Base-by-base conservation (phyloP, 1,140 invertebrate genomes). In the Phocides pigmalion region DNA sequence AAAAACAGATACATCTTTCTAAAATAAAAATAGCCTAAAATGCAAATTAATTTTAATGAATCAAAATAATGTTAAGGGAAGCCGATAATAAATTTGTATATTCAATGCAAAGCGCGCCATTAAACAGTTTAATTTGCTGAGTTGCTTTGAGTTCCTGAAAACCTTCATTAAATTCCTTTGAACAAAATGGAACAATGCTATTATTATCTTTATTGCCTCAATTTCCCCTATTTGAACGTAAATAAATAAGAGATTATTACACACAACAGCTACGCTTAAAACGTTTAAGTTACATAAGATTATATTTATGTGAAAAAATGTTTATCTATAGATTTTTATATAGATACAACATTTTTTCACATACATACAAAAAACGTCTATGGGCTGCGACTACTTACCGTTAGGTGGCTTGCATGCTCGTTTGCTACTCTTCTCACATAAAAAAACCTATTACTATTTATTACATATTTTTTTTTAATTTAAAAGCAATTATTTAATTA, bases 111-210 rank as follows among this genome's bases (percentile, higher is more conserved):
- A 56, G 22, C 14, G 42, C 19, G 20, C 4, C 16, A 42, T 25
- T 42, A 42, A 16, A 42, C 37, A 22, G 37, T 56, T 25, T 42
- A 37, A 51, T 51, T 51, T 11, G 28, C 53, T 56, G n/a, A 42
- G 37, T 54, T 22, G 5, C 37, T 41, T 25, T 0, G 39, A 19
- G 53, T 39, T 5, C 39, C 20, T 25, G 37, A 42, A 25, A 56
- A 37, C 53, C 39, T 56, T 35, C 49, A 22, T 42, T 56, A 42
- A 42, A 56, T 56, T 42, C 15, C 53, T 25, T 17, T n/a, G n/a
- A 51, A 37, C 17, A 16, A 56, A 56, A 56, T 56, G 42, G 17
- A 56, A 42, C 53, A 56, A 56, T 42, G 37, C 20, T 17, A 42
- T 56, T 17, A 42, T 56, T 42, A 56, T 42, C 19, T 22, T 56